Percentiles rank a stretch among this genome's conserved stretches.
Conservation (phyloP, 2,797 vertebrate genomes). For the Siniperca scherzeri region DNA sequence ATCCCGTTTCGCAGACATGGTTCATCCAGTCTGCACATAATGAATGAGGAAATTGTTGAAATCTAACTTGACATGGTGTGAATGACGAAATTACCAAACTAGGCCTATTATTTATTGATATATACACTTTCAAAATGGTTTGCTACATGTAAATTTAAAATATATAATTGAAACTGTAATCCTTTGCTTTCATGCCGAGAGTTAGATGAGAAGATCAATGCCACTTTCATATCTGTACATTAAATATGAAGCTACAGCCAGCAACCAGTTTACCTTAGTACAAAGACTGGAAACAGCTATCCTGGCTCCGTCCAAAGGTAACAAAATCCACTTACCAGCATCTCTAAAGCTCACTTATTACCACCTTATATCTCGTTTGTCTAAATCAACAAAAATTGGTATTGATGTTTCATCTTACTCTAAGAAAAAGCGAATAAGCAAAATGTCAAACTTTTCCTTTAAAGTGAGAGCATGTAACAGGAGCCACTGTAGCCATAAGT, state of each 20-base stretch:
- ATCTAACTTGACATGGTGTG: conserved; percentile 25
- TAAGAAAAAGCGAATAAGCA: not conserved
- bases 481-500: not conserved
- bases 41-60: conserved; percentile 42
- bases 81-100: conserved; percentile 39
- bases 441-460: not conserved
- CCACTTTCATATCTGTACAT: not conserved
- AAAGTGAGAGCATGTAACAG: not conserved
- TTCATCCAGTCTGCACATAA: conserved; percentile 57
- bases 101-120: not conserved
- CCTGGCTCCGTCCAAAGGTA: not conserved
- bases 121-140: not conserved
- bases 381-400: not conserved
- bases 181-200: not conserved
- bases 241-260: not conserved
- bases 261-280: not conserved
- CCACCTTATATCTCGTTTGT: not conserved
- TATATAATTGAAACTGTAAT: not conserved
- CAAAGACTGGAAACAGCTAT: not conserved
- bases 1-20: conserved; percentile 60
- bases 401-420: not conserved
- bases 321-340: not conserved
- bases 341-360: not conserved
- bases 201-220: not conserved
- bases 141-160: not conserved